These are phyloP conservation scores for Archips crataeganus DNA, from an alignment of 2,888 invertebrate species.

Conservation along the genomic window DNA sequence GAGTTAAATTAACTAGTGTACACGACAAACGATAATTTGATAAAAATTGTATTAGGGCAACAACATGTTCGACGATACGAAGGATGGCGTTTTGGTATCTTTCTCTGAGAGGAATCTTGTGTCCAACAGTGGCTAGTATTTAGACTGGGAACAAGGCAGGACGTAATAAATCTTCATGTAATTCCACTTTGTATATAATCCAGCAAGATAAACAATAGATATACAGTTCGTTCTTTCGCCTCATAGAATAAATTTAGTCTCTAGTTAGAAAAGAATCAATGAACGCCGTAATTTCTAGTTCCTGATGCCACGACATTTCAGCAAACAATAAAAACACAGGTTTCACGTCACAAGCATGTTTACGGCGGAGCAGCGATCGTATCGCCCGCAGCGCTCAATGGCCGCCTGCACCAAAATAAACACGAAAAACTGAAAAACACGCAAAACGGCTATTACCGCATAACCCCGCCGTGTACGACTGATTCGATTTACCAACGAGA, in stretches of 20 bases:
- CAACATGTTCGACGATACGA: no score
- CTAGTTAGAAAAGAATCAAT: background rate
- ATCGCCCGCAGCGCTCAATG: conserved; percentile 28
- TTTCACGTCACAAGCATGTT: conserved; percentile 27
- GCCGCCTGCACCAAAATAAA: conserved; percentile 53
- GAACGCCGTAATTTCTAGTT: background rate
- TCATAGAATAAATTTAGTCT: background rate
- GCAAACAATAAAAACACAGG: conserved; percentile 23
- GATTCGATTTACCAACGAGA: conserved; percentile 83
- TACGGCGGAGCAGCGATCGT: conserved; percentile 22
- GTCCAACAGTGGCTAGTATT: no score
- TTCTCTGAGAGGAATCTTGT: no score
- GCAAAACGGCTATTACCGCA: conserved; percentile 81
- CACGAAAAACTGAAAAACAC: conserved; percentile 69
- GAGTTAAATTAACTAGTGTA: no score
- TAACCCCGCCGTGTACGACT: conserved; percentile 78
- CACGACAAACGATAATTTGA: no score
- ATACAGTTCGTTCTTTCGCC: background rate
- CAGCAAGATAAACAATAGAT: background rate
- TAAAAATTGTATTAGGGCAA: no score
- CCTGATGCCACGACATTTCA: conserved; percentile 2
- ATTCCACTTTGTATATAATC: no score
- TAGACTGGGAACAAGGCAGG: no score
- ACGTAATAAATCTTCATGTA: no score
- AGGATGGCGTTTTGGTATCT: no score